Conservation (phyloP, 2,888 invertebrate genomes). For the Mimas tiliae region DNA sequence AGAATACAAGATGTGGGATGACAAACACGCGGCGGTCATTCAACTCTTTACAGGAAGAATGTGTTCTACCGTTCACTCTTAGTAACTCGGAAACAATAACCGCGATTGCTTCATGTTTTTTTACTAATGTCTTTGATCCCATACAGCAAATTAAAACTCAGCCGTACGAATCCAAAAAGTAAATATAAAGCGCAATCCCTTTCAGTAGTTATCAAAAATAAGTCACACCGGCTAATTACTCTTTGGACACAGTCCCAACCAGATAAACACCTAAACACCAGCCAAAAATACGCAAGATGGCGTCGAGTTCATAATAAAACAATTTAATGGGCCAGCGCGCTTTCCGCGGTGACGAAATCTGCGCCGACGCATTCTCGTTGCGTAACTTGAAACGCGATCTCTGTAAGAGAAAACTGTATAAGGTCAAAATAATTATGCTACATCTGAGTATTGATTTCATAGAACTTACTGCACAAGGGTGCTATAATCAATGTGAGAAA, state of each 20-base stretch:
- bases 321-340: conserved; percentile 85
- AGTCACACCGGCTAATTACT: conserved; percentile 79
- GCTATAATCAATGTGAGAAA: conserved; percentile 18
- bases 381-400: conserved; percentile 80
- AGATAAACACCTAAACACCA: conserved; percentile 83
- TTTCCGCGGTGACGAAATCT: conserved; percentile 84
- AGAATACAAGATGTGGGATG: conserved; percentile 65
- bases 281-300: conserved; percentile 84
- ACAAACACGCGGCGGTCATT: conserved; percentile 67
- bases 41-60: conserved; percentile 59
- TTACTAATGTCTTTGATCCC: conserved; percentile 39
- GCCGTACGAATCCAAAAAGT: too few species aligned
- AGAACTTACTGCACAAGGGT: conserved; percentile 34
- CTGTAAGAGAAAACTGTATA: conserved; percentile 75
- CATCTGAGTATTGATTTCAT: conserved; percentile 48
- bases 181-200: conserved; percentile 29
- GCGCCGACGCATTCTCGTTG: conserved; percentile 79
- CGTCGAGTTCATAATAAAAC: conserved; percentile 85
- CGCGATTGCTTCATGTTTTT: conserved; percentile 28
- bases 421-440: conserved; percentile 72
- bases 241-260: conserved; percentile 81
- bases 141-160: not conserved
- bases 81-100: conserved; percentile 37
- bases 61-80: conserved; percentile 45
- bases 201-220: conserved; percentile 64